Evolutionary conservation across 2,888 invertebrate genomes (phyloP), one percentile per base, ranked within the genome.

Genomic region (Dorcus parallelipipedus): DNA sequence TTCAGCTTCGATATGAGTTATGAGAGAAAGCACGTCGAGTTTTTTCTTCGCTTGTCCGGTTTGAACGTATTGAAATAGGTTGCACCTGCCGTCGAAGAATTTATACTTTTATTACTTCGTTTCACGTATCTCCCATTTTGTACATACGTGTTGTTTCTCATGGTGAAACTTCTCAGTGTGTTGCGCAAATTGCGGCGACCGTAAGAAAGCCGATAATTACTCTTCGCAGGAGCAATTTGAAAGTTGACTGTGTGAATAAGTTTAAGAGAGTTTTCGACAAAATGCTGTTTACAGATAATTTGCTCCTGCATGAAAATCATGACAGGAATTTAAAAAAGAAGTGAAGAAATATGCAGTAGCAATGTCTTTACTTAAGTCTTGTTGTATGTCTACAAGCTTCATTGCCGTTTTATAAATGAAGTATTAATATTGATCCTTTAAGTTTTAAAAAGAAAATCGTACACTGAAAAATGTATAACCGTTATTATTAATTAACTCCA

Each of bases 41-140:
- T 45, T 45, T 45, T 45, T 45, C 45, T 20, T 23, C 17, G 23
- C 20, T 48, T 33, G 54, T 63, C 63, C 63, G 63, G 62, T 63
- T 61, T 52, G 47, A 49, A 61, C 60, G 63, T 59, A 61, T 63
- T 56, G 62, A 70, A 69, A 68, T 69, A 65, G 69, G 69, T 64
- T 69, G 70, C 73, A 73, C 73, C 73, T 73, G 73, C 69, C 68
- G 68, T 65, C 66, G 64, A 67, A 69, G 71, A 71, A 73, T 73
- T 63, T 64, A 57, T 57, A 58, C 59, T 65, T 61, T 64, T 62
- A 62, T 64, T 62, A 54, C 58, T 41, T 50, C 41, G 26, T 33
- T 33, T 45, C 45, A 23, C 20, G 10, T 45, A 20, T 45, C 45
- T 45, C 20, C n/a, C n/a, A 9, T 20, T 23, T 20, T 45, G 45